Base-by-base conservation (phyloP, 1,140 invertebrate genomes). In the Aphelinus certus region DNA sequence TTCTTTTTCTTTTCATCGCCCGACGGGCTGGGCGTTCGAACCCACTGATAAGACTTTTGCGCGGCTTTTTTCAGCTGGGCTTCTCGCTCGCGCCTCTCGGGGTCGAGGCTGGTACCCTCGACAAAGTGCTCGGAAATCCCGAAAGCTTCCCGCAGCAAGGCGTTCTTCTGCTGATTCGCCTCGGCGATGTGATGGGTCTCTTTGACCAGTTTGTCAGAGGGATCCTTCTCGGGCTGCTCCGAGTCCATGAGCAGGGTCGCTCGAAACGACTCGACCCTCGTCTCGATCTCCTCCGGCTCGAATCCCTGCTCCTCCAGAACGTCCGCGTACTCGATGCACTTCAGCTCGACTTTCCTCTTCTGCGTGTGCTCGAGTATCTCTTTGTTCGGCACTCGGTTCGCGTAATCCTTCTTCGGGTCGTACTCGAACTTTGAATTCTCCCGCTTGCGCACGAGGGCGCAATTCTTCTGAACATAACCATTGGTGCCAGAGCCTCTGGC, bases 401-500 rank as follows among this genome's bases (percentile, higher is more conserved):
- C 88, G 5, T 94, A 92, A 83, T 98, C 97, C 82, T 94, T 93
- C 2, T 48, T 26, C 1, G 51, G 42, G 75, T 97, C 95, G 83
- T 99, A 97, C 60, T 93, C 94, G 42, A 95, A 90, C 85, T 95
- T 95, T 77, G 98, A 94, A 85, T 96, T 96, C 80, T 92, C 93
- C 81, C 94, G 93, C 71, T 94, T 91, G 2, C 57, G 45, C 7
- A 99, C 92, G 80, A 94, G 90, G 1, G 97, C 96, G 90, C 98
- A 93, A 88, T 99, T 99, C 66, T 96, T 90, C 85, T 97, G 95
- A 5, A 99, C 97, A 89, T 98, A 98, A 3, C 98, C 98, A 91
- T 99, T 99, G 0, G 98, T 99, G 62, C 98, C 98, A 75, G 97
- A 98, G 49, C 98, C 98, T 80, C 98, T 89, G 42, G 98, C 93